Base-by-base conservation (phyloP, 2,113 vertebrate species). In the Myrmecophaga tridactyla region DNA sequence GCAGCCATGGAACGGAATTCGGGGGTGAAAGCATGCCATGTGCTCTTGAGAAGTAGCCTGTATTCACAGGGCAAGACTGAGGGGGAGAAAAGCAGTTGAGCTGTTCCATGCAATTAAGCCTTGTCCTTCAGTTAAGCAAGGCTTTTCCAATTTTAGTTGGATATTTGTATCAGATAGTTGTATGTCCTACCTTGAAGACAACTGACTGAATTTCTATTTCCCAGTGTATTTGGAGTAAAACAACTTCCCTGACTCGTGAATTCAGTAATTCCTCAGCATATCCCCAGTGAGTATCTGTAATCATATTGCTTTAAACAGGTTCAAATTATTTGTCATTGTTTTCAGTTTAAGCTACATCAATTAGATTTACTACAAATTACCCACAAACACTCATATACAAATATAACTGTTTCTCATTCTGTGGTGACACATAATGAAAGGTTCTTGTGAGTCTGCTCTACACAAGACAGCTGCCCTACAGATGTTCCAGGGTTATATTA, bases 391-490 rank as follows among this genome's bases (percentile, higher is more conserved):
- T 27, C 18, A 48, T 7, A 65, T 29, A 36, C 36, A 23, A 84
- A 83, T 46, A 3, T 92, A 43, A 56, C 73, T 96, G 93, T 83
- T 96, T 97, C 75, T 96, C 91, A 93, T 97, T 94, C 72, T 90
- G 73, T 36, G 78, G 78, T 89, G 62, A 92, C 62, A 82, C 29
- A 8, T 86, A 96, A 90, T 84, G 94, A 95, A 95, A 90, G 27
- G 65, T 95, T 94, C 60, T 39, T 86, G 78, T 86, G 80, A 97
- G 87, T 56, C 29, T 89, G 91, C 31, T 43, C 72, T 69, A 21
- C 43, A 12, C 31, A 88, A 85, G 76, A 11, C 94, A 86, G 80
- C 93, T 97, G 76, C 21, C 82, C 46, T 95, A 36, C 78, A 98
- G 56, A 60, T 94, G 76, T 53, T 65, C 69, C n/a, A 34, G 62